Evolutionary conservation across 2,797 vertebrate species (phyloP).

Genomic region (Squalus acanthias): DNA sequence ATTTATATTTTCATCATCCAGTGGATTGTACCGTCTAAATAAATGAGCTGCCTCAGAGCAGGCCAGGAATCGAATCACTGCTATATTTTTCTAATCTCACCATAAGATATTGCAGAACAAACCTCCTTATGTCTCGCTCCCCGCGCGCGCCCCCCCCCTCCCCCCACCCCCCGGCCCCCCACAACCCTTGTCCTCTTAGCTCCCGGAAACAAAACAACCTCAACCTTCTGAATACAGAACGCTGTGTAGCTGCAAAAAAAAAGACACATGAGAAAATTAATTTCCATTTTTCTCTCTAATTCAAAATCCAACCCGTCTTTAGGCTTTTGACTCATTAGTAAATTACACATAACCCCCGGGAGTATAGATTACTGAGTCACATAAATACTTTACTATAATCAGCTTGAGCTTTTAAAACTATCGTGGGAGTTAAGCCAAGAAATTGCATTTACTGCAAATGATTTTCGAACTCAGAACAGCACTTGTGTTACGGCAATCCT

Average conservation of each 20-base stretch:
- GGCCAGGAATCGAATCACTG: not conserved
- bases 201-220: not conserved
- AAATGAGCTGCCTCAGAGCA: not conserved
- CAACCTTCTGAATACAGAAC: not conserved
- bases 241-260: not conserved
- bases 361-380: not conserved
- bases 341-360: not conserved
- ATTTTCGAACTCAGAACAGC: not conserved
- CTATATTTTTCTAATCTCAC: not conserved
- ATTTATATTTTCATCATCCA: not conserved
- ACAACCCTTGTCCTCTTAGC: too few relatives aligned
- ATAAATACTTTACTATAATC: constrained; percentile 1
- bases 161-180: too few relatives aligned
- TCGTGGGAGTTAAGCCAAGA: not conserved
- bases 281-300: constrained; percentile 10
- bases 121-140: not conserved
- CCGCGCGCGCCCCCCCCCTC: not conserved
- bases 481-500: not conserved
- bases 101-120: not conserved
- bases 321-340: not conserved
- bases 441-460: not conserved
- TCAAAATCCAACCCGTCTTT: not conserved
- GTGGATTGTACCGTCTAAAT: not conserved
- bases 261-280: not conserved
- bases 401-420: not conserved